Evolutionary conservation across 2,888 invertebrate genomes (phyloP).

Genomic region (Chrysina gloriosa): DNA sequence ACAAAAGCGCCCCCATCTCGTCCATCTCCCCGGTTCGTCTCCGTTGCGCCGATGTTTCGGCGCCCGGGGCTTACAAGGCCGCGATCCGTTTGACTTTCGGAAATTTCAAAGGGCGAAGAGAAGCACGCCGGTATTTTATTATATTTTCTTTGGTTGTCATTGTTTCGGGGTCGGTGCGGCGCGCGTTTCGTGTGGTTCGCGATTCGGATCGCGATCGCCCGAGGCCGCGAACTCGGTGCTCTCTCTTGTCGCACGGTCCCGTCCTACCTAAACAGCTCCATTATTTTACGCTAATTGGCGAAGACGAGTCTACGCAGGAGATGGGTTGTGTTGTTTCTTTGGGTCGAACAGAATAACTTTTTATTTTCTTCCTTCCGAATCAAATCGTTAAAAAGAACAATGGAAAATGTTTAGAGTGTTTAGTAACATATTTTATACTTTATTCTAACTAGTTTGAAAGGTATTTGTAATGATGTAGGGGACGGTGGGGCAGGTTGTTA

Average conservation of each 20-base stretch:
- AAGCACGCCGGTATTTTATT: slow-evolving; percentile 51
- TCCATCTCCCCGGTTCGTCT: neutral
- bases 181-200: slow-evolving; percentile 50
- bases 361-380: neutral
- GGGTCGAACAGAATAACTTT: neutral
- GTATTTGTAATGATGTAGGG: no score
- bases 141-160: slow-evolving; percentile 61
- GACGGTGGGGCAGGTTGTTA: no score
- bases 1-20: neutral
- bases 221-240: slow-evolving; percentile 49
- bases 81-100: slow-evolving; percentile 54
- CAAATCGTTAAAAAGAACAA: neutral
- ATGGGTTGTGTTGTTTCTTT: slow-evolving; percentile 8
- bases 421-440: no score
- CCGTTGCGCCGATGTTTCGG: slow-evolving; percentile 22
- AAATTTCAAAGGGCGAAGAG: slow-evolving; percentile 53
- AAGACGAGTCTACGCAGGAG: slow-evolving; percentile 1
- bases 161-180: slow-evolving; percentile 50
- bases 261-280: slow-evolving; percentile 57
- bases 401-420: no score
- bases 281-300: slow-evolving; percentile 61
- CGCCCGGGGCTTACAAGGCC: slow-evolving; percentile 50
- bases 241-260: slow-evolving; percentile 49
- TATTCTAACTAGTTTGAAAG: no score
- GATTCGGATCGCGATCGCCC: slow-evolving; percentile 52